Percentiles rank a stretch among this genome's conserved stretches.
These are phyloP conservation scores for Rhincodon typus DNA, from an alignment of 2,797 vertebrate genomes.

Conservation along the genomic window DNA sequence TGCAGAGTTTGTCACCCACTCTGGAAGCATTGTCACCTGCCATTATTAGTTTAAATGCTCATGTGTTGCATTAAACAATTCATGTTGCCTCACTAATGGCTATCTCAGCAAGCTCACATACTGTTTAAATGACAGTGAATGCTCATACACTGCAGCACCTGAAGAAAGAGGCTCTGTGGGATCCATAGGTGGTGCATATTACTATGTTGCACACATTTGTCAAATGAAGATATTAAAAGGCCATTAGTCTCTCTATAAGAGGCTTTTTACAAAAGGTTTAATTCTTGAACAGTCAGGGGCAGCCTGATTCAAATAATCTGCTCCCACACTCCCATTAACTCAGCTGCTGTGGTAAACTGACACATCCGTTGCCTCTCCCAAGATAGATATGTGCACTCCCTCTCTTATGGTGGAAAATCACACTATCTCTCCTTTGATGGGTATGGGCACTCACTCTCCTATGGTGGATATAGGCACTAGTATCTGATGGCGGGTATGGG, in stretches of 20 bases:
- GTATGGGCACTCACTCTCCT: not conserved
- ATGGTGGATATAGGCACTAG: not conserved
- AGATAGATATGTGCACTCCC: not conserved
- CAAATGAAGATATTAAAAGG: not conserved
- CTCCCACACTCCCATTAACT: not conserved
- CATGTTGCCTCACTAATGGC: not conserved
- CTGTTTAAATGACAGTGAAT: not conserved
- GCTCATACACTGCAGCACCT: not conserved
- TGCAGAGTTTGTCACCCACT: not conserved
- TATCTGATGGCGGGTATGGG: not conserved
- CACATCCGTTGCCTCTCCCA: no score
- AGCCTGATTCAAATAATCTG: not conserved
- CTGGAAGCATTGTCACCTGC: not conserved
- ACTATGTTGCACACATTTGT: not conserved
- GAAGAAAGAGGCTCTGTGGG: not conserved
- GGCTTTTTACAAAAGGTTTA: not conserved
- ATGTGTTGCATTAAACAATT: conserved; percentile 9
- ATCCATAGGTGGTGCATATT: not conserved
- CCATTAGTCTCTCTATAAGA: not conserved
- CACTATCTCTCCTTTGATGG: not conserved
- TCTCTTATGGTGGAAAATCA: not conserved
- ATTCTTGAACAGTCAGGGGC: not conserved
- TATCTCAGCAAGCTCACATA: not conserved
- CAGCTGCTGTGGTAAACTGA: not conserved
- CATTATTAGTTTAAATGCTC: conserved; percentile 6